A percentile compares a stretch with the other conserved stretches of the same genome.
Evolutionary conservation across 2,888 invertebrate genomes (phyloP).

Genomic region (Notodonta ziczac): DNA sequence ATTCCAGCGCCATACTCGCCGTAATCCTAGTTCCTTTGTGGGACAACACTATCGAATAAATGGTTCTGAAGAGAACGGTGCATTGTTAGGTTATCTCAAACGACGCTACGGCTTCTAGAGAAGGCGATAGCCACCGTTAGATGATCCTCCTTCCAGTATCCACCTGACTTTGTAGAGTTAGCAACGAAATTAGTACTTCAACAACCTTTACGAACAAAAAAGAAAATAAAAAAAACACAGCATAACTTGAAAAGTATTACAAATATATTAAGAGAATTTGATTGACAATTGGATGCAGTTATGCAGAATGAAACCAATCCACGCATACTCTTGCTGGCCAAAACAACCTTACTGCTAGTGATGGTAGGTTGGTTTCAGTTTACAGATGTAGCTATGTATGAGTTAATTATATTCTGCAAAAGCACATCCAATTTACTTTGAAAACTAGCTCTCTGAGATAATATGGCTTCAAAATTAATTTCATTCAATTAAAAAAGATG

Average conservation of each 20-base stretch:
- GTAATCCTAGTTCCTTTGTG: conserved; percentile 44
- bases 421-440: no score
- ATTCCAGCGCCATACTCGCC: not conserved
- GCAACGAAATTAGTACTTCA: not conserved
- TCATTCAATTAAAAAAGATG: no score
- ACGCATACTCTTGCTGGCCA: no score
- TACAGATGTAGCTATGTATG: no score
- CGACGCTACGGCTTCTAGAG: conserved; percentile 48
- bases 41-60: conserved; percentile 65
- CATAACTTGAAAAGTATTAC: no score
- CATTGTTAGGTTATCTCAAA: conserved; percentile 75
- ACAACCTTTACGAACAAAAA: not conserved
- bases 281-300: no score
- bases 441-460: not conserved
- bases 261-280: no score
- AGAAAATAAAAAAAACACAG: no score
- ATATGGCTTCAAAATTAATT: not conserved
- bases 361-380: no score
- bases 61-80: conserved; percentile 64
- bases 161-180: conserved; percentile 16
- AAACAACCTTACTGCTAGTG: no score
- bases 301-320: no score
- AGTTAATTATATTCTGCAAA: no score
- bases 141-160: conserved; percentile 45
- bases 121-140: conserved; percentile 58